phyloP scores from a whole-genome alignment of 1,140 invertebrate genomes.

The Octopus sinensis region DNA sequence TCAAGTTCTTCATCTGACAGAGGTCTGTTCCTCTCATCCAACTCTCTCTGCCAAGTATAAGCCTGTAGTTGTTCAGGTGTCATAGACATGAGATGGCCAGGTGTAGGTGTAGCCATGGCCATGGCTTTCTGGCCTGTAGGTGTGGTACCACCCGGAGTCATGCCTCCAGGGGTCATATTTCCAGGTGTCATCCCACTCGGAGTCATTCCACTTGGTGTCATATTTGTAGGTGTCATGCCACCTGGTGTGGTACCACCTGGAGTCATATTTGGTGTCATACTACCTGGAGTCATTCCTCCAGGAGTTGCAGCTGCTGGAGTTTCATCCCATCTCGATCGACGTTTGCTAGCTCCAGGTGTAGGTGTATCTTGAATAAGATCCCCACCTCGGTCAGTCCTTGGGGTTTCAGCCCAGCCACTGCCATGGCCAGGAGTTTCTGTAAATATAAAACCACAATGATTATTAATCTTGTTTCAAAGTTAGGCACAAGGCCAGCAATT shows the following conservation, averaged over 20 bases:
- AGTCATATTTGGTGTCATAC: conserved; percentile 46
- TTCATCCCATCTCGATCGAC: conserved; percentile 94
- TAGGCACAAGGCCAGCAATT: too few relatives aligned
- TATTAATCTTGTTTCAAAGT: too few relatives aligned
- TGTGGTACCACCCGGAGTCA: conserved; percentile 65
- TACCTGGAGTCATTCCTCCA: conserved; percentile 40
- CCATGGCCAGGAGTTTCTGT: conserved; percentile 89
- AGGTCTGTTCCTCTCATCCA: conserved; percentile 94
- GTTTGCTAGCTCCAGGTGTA: conserved; percentile 87
- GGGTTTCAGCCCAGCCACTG: conserved; percentile 94
- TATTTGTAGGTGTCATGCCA: conserved; percentile 65
- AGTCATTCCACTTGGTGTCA: conserved; percentile 53
- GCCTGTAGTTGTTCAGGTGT: conserved; percentile 98
- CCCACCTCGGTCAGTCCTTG: conserved; percentile 79
- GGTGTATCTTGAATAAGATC: conserved; percentile 56
- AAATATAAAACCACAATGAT: conserved; percentile 21
- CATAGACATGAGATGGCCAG: conserved; percentile 90
- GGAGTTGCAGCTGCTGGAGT: conserved; percentile 65
- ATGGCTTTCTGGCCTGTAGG: conserved; percentile 95
- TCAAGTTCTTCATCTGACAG: conserved; percentile 96
- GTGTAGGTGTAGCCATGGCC: conserved; percentile 95
- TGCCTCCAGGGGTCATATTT: conserved; percentile 53
- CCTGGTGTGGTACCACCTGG: conserved; percentile 48
- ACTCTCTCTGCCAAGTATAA: conserved; percentile 98
- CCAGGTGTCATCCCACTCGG: conserved; percentile 60